Evolutionary conservation across 2,797 vertebrate genomes (phyloP), one percentile per base, ranked within the genome.

Genomic region (Crocodylus rhombifer): DNA sequence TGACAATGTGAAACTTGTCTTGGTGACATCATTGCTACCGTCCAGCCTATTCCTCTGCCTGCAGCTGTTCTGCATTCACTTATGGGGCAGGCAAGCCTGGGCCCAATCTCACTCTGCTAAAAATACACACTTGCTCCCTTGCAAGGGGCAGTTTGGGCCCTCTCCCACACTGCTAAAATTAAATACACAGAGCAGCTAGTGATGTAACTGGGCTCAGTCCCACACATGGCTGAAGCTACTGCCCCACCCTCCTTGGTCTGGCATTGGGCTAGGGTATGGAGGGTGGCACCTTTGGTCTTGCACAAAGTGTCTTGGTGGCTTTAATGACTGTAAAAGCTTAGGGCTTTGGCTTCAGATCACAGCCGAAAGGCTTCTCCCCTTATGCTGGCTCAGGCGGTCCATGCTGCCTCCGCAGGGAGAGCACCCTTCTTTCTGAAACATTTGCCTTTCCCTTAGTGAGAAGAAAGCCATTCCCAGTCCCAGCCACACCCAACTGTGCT

Each of bases 71-170:
- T 15, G n/a, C 56, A 75, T 75, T 87, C 79, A 69, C 60, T 64
- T 67, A 84, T 55, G 20, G 51, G 87, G 28, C 55, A 87, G 90
- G 25, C 90, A 91, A 87, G 90, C 61, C 84, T 75, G 65, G 90
- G 77, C 90, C 84, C 90, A 79, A 83, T 80, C 56, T 64, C 16
- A 67, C 7, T 55, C 65, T 36, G 60, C 84, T 87, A 64, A 86
- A 90, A 76, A 71, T 77, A 73, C 65, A 73, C 28, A 71, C 21
- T 10, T 63, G 64, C 80, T 81, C 61, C 60, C 64, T 74, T 77
- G 67, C 33, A 63, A 75, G 73, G 80, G 74, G 65, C 55, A 83
- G 36, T 36, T 80, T 79, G 84, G 65, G 75, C 63, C 82, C 86
- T 61, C 75, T 80, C 84, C 80, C 36, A 60, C 33, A 60, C 23